phyloP scores from a whole-genome alignment of 2,797 vertebrate genomes.

The Microctenopoma stevenorrisi region DNA sequence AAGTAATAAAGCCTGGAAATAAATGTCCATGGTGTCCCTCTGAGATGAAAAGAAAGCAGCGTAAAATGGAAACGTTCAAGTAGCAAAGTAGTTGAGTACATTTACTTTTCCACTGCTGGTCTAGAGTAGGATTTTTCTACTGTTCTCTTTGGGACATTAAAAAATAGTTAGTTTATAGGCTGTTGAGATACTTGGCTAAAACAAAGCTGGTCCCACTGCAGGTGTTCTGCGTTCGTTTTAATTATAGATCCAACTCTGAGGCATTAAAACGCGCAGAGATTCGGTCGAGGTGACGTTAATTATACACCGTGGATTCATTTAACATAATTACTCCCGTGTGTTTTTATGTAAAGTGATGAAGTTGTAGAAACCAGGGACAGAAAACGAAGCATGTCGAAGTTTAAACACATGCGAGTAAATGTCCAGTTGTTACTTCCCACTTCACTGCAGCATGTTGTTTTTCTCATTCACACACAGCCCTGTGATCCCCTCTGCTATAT shows the following conservation, averaged over 20 bases:
- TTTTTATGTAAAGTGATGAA: background rate
- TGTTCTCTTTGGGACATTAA: too few relatives aligned
- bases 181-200: too few relatives aligned
- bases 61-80: background rate
- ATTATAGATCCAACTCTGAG: background rate
- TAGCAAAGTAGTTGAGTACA: background rate
- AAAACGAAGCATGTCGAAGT: background rate
- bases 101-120: background rate
- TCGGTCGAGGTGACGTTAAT: background rate
- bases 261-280: background rate
- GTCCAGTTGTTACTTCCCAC: background rate
- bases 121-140: too few relatives aligned
- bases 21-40: too few relatives aligned
- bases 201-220: too few relatives aligned
- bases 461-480: slow-evolving; percentile 13
- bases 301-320: background rate
- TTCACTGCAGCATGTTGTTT: background rate
- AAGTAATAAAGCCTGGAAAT: too few relatives aligned
- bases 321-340: background rate
- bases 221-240: background rate
- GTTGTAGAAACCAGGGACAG: background rate
- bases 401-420: background rate
- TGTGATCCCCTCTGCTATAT: slow-evolving; percentile 27
- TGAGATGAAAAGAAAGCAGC: too few relatives aligned
- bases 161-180: too few relatives aligned